Conservation (phyloP, 1,140 invertebrate genomes). For the Saxidomus purpurata region DNA sequence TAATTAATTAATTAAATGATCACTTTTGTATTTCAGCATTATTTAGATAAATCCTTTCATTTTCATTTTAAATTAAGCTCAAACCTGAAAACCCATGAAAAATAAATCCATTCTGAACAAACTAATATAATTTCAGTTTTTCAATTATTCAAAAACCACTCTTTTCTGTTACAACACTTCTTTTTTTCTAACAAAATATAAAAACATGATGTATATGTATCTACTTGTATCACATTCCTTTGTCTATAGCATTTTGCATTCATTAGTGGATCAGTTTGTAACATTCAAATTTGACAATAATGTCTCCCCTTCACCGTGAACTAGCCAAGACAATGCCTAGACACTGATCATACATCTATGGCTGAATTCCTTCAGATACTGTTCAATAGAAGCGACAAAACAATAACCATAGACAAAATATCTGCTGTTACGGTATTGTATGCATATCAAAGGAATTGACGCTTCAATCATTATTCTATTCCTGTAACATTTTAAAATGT, state of each 20-base stretch:
- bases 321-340: neutral
- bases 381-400: neutral
- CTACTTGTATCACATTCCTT: neutral
- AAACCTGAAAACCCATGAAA: too few relatives aligned
- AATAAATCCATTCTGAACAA: too few relatives aligned
- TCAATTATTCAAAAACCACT: too few relatives aligned
- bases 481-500: neutral
- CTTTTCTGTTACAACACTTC: too few relatives aligned
- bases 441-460: neutral
- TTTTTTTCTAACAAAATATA: too few relatives aligned
- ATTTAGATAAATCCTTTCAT: too few relatives aligned
- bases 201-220: neutral
- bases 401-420: conserved; percentile 8
- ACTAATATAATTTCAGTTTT: too few relatives aligned
- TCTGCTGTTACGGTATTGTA: neutral
- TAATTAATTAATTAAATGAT: too few relatives aligned
- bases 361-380: conserved; percentile 17
- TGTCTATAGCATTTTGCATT: neutral
- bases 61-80: too few relatives aligned
- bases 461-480: neutral
- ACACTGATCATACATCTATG: conserved; percentile 13
- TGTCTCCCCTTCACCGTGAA: conserved; percentile 20
- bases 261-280: neutral
- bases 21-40: too few relatives aligned
- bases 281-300: neutral